Conservation (phyloP, 2,888 invertebrate genomes). For the Andrena flavipes region DNA sequence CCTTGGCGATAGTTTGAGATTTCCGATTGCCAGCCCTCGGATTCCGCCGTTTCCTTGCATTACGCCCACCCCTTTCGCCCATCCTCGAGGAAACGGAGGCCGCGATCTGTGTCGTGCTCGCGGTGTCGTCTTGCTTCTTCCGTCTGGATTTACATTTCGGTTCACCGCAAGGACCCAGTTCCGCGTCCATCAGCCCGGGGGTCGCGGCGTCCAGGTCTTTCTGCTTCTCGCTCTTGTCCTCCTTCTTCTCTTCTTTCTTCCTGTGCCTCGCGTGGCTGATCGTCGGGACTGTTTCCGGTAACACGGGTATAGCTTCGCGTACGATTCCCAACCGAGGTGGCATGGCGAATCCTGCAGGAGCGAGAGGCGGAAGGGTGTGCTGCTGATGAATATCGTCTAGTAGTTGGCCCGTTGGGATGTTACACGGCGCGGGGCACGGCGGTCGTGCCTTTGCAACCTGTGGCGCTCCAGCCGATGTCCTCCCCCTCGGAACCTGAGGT, state of each 20-base stretch:
- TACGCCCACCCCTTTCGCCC: neutral
- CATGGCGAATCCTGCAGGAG: constrained; percentile 12
- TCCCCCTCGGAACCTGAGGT: constrained; percentile 3
- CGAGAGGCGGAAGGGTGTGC: constrained; percentile 40
- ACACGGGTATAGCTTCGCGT: constrained; percentile 70
- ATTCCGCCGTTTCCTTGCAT: neutral
- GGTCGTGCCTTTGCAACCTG: neutral
- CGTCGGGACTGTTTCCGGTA: constrained; percentile 59
- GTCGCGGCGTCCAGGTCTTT: constrained; percentile 51
- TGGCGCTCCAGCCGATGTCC: neutral
- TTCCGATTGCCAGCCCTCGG: neutral
- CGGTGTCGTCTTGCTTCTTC: neutral
- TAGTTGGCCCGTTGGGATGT: constrained; percentile 25
- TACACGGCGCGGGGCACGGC: constrained; percentile 69
- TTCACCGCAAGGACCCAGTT: constrained; percentile 75
- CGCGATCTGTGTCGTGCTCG: neutral
- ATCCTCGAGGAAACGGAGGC: neutral
- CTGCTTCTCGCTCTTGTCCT: constrained; percentile 58
- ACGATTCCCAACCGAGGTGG: constrained; percentile 73
- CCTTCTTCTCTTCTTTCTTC: constrained; percentile 62
- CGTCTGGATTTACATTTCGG: constrained; percentile 71
- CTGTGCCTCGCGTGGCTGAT: constrained; percentile 20
- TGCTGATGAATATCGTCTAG: constrained; percentile 29
- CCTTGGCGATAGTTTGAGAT: neutral
- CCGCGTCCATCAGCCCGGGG: constrained; percentile 42